Conservation (phyloP, 1,140 invertebrate species). For the Antheraea mylitta region DNA sequence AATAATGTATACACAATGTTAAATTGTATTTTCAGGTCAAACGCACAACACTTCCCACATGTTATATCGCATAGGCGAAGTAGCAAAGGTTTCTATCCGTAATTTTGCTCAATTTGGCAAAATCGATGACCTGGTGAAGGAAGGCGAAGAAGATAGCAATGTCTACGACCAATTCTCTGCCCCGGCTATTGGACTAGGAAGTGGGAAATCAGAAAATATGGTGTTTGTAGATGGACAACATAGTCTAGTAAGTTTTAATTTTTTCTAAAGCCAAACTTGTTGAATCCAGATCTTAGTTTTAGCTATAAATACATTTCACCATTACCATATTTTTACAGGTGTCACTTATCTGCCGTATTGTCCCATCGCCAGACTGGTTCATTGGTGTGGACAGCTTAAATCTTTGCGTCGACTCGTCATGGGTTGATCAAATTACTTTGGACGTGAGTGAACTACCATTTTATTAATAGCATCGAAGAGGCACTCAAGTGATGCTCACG, state of each 20-base stretch:
- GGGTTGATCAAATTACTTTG: constrained; percentile 94
- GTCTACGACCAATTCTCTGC: constrained; percentile 91
- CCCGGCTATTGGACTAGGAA: constrained; percentile 85
- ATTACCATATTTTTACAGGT: constrained; percentile 69
- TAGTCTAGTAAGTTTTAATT: constrained; percentile 82
- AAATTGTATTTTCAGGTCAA: constrained; percentile 83
- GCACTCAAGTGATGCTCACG: neutral
- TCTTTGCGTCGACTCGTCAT: constrained; percentile 94
- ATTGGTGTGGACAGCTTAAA: constrained; percentile 93
- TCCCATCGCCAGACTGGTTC: constrained; percentile 99
- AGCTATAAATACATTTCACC: neutral
- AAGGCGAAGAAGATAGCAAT: constrained; percentile 72
- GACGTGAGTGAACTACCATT: constrained; percentile 62
- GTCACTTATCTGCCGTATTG: constrained; percentile 89
- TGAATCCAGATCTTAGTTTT: neutral
- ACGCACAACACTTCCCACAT: constrained; percentile 89
- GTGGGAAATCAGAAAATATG: constrained; percentile 87
- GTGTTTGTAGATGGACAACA: constrained; percentile 93
- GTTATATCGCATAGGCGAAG: constrained; percentile 88
- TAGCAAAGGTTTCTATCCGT: constrained; percentile 85
- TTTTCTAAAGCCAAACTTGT: no score
- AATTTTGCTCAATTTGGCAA: constrained; percentile 90
- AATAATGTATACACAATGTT: neutral
- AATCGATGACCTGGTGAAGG: constrained; percentile 84
- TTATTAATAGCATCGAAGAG: neutral